Conservation (phyloP, 2,888 invertebrate species). For the Gari tellinella region DNA sequence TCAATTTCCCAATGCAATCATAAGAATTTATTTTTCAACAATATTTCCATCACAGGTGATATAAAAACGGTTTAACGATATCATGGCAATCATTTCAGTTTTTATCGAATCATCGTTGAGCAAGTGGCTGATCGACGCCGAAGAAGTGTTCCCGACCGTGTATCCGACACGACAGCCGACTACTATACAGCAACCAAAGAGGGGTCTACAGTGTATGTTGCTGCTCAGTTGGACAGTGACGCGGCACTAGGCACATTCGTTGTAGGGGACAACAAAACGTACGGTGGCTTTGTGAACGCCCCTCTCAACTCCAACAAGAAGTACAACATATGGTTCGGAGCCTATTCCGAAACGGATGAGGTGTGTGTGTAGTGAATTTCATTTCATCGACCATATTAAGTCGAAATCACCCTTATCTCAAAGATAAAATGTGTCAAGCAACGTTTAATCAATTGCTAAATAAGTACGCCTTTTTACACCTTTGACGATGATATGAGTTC, state of each 20-base stretch:
- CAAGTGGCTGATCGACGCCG: constrained; percentile 43
- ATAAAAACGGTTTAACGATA: too few relatives aligned
- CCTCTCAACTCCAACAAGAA: constrained; percentile 89
- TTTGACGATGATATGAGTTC: too few relatives aligned
- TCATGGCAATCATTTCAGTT: constrained; percentile 70
- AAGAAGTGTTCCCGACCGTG: constrained; percentile 56
- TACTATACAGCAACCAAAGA: constrained; percentile 89
- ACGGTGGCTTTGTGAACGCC: constrained; percentile 92
- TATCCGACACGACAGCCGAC: constrained; percentile 88
- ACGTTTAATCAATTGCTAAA: too few relatives aligned
- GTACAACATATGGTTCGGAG: constrained; percentile 89
- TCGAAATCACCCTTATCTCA: too few relatives aligned
- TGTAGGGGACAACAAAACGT: constrained; percentile 91
- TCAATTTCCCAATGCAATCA: too few relatives aligned
- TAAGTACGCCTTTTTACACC: too few relatives aligned
- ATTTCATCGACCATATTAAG: too few relatives aligned
- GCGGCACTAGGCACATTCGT: constrained; percentile 88
- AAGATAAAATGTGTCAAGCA: too few relatives aligned
- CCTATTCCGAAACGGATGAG: constrained; percentile 89
- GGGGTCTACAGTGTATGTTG: constrained; percentile 91
- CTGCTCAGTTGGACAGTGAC: constrained; percentile 90
- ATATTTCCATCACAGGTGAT: too few relatives aligned
- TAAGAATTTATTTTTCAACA: too few relatives aligned
- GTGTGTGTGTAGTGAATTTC: constrained; percentile 77
- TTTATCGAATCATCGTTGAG: constrained; percentile 79